Percentiles rank a stretch among this genome's conserved stretches.
phyloP scores from a whole-genome alignment of 2,113 vertebrate species.

The Trinectes maculatus region DNA sequence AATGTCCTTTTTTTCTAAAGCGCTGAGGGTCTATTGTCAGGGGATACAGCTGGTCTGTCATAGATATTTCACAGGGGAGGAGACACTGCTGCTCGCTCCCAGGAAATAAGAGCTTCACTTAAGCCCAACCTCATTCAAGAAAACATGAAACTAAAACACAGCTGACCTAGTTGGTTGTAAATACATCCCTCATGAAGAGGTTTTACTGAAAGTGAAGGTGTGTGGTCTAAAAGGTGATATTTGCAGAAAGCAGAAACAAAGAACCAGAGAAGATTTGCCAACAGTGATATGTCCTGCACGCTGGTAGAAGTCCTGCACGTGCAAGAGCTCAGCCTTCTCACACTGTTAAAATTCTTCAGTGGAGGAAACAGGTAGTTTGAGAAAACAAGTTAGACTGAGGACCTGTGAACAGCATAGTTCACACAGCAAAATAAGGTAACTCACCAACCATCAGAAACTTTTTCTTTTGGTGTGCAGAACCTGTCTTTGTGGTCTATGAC shows the following conservation, averaged over 20 bases:
- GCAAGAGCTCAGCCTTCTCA: too few relatives aligned
- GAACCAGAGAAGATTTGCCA: too few relatives aligned
- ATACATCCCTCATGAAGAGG: background rate
- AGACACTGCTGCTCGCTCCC: constrained; percentile 13
- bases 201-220: background rate
- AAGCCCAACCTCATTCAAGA: background rate
- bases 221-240: too few relatives aligned
- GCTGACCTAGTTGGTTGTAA: constrained; percentile 28
- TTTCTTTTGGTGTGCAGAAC: too few relatives aligned
- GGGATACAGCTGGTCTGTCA: constrained; percentile 56
- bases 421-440: background rate
- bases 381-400: too few relatives aligned
- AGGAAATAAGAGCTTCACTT: constrained; percentile 22
- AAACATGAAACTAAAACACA: constrained; percentile 9
- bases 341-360: too few relatives aligned
- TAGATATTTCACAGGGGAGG: constrained; percentile 51
- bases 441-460: background rate
- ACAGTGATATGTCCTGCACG: too few relatives aligned
- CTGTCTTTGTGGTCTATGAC: background rate
- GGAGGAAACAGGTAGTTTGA: too few relatives aligned
- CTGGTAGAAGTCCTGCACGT: too few relatives aligned
- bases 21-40: constrained; percentile 54
- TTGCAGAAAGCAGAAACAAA: background rate
- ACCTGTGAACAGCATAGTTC: too few relatives aligned
- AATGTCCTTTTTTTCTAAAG: constrained; percentile 53